Conservation (phyloP, 2,888 invertebrate species). For the Rhagium mordax region DNA sequence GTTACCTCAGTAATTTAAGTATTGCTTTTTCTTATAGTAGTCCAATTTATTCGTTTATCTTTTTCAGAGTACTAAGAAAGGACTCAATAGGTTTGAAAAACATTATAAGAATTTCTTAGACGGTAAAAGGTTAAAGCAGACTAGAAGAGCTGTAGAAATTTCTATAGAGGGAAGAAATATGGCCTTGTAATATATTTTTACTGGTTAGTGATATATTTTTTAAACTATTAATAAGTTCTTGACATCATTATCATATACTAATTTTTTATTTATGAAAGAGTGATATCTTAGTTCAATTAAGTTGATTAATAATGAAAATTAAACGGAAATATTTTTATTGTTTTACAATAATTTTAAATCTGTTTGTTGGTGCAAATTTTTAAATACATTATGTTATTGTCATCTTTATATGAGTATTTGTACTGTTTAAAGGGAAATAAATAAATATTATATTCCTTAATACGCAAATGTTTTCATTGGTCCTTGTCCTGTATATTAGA, state of each 20-base stretch:
- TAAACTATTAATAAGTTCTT: not conserved
- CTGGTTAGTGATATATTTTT: not conserved
- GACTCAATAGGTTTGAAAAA: constrained; percentile 91
- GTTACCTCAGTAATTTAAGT: no score
- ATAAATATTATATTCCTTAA: constrained; percentile 18
- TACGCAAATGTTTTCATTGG: not conserved
- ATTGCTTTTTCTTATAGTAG: no score
- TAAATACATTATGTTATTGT: not conserved
- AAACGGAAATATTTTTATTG: no score
- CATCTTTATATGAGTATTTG: constrained; percentile 9
- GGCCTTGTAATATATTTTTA: constrained; percentile 80
- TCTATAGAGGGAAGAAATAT: constrained; percentile 98
- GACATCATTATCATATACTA: not conserved
- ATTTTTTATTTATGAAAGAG: not conserved
- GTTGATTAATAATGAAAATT: not conserved
- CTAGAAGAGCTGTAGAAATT: constrained; percentile 91
- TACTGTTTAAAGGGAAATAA: constrained; percentile 20
- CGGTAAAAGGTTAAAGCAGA: constrained; percentile 83
- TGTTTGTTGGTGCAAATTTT: not conserved
- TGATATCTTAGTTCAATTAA: not conserved
- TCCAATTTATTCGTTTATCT: no score
- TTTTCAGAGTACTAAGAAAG: constrained; percentile 83
- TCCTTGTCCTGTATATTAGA: no score
- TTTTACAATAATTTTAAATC: not conserved
- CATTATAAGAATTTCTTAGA: constrained; percentile 94